Percentiles rank a stretch among this genome's conserved stretches.
These are phyloP conservation scores for Ips typographus DNA, from an alignment of 1,140 invertebrate species.

Conservation along the genomic window DNA sequence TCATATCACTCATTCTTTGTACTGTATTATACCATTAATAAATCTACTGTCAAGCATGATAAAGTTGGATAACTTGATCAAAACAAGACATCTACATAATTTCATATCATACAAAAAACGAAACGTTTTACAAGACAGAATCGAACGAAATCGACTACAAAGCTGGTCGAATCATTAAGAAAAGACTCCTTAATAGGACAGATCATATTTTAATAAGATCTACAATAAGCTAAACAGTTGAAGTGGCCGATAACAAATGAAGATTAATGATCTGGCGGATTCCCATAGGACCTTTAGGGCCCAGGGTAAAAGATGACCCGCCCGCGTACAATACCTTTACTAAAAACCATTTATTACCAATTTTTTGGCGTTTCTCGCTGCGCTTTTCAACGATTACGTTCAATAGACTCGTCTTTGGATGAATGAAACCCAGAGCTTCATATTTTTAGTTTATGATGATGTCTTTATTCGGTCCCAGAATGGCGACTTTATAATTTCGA, in stretches of 20 bases:
- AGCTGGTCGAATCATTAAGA: too few relatives aligned
- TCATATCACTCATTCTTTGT: too few relatives aligned
- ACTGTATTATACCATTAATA: too few relatives aligned
- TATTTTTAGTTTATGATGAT: constrained; percentile 45
- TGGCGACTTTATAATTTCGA: constrained; percentile 41
- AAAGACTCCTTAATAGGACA: neutral
- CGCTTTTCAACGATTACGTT: constrained; percentile 36
- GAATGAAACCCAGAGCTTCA: constrained; percentile 37
- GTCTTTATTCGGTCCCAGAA: constrained; percentile 32
- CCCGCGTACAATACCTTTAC: constrained; percentile 40
- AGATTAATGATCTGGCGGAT: constrained; percentile 46
- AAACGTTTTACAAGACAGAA: too few relatives aligned
- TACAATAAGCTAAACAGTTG: constrained; percentile 46
- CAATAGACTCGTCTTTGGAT: constrained; percentile 31
- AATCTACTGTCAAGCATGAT: too few relatives aligned
- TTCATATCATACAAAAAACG: too few relatives aligned
- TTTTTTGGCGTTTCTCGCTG: constrained; percentile 46
- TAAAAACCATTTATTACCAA: constrained; percentile 41
- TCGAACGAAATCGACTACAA: too few relatives aligned
- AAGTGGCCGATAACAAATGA: constrained; percentile 49
- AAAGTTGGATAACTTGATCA: too few relatives aligned
- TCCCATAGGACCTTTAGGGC: constrained; percentile 40
- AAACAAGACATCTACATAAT: too few relatives aligned
- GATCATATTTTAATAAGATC: constrained; percentile 34
- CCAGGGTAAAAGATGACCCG: constrained; percentile 25